A percentile compares a stretch with the other conserved stretches of the same genome.
phyloP scores from a whole-genome alignment of 1,140 invertebrate genomes.

The Eurosta solidaginis region DNA sequence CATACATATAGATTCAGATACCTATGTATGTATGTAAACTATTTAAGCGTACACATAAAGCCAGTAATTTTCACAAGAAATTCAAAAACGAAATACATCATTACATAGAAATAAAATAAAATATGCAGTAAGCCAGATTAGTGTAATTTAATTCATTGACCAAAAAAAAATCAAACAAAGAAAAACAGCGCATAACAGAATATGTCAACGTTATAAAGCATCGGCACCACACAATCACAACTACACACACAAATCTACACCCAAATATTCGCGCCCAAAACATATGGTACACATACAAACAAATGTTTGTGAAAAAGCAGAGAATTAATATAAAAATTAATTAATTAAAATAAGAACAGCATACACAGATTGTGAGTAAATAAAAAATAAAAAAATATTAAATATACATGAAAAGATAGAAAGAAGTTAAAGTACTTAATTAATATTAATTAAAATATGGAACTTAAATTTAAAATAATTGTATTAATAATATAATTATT shows the following conservation, averaged over 20 bases:
- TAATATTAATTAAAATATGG: background rate
- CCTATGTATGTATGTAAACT: background rate
- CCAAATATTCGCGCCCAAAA: background rate
- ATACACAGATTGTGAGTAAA: background rate
- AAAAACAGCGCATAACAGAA: background rate
- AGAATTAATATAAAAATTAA: background rate
- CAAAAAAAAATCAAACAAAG: background rate
- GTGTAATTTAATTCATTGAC: background rate
- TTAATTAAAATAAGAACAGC: background rate
- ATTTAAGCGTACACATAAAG: background rate
- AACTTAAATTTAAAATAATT: background rate
- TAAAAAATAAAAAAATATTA: background rate
- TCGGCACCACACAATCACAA: background rate
- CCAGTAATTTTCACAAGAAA: background rate
- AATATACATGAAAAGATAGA: background rate
- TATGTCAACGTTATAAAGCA: slow-evolving; percentile 2
- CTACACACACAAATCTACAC: background rate
- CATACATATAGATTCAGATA: background rate
- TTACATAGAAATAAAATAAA: background rate
- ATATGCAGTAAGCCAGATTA: background rate
- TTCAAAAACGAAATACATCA: background rate
- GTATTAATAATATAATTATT: slow-evolving; percentile 2
- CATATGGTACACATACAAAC: background rate
- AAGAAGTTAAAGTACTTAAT: background rate
- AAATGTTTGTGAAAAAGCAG: background rate